Percentiles rank a stretch among this genome's conserved stretches.
Evolutionary conservation across 2,888 invertebrate species (phyloP).

Genomic region (Chalcis sispes): DNA sequence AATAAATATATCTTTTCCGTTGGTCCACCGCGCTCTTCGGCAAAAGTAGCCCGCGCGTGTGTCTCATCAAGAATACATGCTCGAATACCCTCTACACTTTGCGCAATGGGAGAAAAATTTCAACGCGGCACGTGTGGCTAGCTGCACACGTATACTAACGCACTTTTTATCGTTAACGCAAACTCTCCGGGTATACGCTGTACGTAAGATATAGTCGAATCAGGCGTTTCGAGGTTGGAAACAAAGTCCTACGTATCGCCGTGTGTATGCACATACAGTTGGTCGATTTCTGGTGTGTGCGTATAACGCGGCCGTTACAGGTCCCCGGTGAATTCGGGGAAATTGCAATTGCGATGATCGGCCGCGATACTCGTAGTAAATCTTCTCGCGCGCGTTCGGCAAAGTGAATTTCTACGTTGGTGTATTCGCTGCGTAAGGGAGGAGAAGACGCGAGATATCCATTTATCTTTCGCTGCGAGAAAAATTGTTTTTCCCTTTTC

Average conservation of each 20-base stretch:
- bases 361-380: conserved; percentile 8
- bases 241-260: neutral
- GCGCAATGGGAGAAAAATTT: too few relatives aligned
- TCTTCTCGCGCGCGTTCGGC: neutral
- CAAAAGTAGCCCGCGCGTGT: too few relatives aligned
- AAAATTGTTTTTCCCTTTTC: conserved; percentile 43
- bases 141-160: neutral
- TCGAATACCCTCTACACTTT: too few relatives aligned
- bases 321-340: conserved; percentile 38
- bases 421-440: neutral
- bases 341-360: conserved; percentile 35
- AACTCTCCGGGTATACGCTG: too few relatives aligned
- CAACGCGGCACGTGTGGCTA: too few relatives aligned
- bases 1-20: too few relatives aligned
- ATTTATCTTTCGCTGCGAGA: conserved; percentile 43
- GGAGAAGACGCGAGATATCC: neutral
- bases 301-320: neutral
- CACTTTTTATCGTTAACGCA: conserved; percentile 24
- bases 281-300: neutral
- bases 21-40: too few relatives aligned
- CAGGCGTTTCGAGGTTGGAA: neutral
- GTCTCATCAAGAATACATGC: too few relatives aligned
- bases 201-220: neutral
- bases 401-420: conserved; percentile 65
- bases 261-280: neutral